These are phyloP conservation scores for Phengaris alcon DNA, from an alignment of 2,888 invertebrate species.

Conservation along the genomic window DNA sequence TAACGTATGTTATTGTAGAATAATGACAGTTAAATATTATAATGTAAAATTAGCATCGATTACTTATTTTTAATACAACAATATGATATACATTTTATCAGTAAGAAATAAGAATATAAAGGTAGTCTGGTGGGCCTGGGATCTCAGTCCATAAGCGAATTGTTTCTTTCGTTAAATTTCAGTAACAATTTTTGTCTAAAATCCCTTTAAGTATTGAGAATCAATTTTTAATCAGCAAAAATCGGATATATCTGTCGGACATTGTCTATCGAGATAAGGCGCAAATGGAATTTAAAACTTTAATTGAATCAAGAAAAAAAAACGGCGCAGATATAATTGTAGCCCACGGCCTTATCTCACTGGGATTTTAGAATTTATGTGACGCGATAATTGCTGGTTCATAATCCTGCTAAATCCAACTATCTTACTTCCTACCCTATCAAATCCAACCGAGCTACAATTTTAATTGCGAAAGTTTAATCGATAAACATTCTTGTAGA, in stretches of 20 bases:
- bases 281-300: constrained; percentile 11
- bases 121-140: too few species aligned
- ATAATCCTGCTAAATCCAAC: not conserved
- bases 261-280: not conserved
- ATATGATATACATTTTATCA: too few species aligned
- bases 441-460: not conserved
- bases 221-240: not conserved
- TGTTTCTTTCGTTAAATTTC: not conserved
- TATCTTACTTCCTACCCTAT: not conserved
- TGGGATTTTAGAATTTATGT: constrained; percentile 3
- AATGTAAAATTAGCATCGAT: too few species aligned
- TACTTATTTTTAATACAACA: too few species aligned
- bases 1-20: too few species aligned
- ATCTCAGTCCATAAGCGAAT: too few species aligned
- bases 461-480: not conserved
- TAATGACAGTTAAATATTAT: too few species aligned
- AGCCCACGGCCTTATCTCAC: not conserved
- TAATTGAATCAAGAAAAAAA: not conserved
- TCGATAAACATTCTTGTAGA: not conserved
- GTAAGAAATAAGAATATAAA: too few species aligned
- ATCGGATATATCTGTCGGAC: not conserved
- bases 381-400: not conserved
- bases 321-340: not conserved
- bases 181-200: not conserved
- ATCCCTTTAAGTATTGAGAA: not conserved